Conservation (phyloP, 2,113 vertebrate genomes). For the Zosterops lateralis region DNA sequence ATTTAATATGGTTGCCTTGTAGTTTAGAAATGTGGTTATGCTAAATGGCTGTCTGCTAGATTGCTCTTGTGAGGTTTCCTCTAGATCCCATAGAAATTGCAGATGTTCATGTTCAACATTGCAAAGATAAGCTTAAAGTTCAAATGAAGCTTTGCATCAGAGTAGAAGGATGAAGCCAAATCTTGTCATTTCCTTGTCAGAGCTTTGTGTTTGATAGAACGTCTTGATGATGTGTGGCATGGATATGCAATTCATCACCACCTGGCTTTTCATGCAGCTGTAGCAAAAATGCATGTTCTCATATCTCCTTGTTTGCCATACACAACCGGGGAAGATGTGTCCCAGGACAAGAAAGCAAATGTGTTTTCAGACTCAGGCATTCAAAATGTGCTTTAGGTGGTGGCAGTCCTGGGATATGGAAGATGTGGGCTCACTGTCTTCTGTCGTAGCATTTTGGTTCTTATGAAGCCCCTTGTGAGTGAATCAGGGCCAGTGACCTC, state of each 20-base stretch:
- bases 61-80: not conserved
- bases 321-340: not conserved
- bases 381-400: not conserved
- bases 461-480: not conserved
- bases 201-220: not conserved
- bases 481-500: not conserved
- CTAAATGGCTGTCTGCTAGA: not conserved
- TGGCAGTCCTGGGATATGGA: not conserved
- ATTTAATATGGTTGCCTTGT: not conserved
- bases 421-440: not conserved
- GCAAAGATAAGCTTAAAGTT: slow-evolving; percentile 17
- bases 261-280: not conserved
- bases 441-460: not conserved
- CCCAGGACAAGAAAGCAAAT: not conserved
- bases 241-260: not conserved
- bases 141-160: slow-evolving; percentile 30
- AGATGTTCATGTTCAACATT: slow-evolving; percentile 13
- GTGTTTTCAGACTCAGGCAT: not conserved
- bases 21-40: not conserved
- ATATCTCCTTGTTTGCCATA: rapidly evolving
- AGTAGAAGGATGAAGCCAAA: slow-evolving; percentile 1
- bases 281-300: not conserved
- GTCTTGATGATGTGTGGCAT: not conserved
- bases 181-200: not conserved
- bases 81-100: not conserved